These are phyloP conservation scores for Argyrosomus japonicus DNA, from an alignment of 2,113 vertebrate species.

Conservation along the genomic window DNA sequence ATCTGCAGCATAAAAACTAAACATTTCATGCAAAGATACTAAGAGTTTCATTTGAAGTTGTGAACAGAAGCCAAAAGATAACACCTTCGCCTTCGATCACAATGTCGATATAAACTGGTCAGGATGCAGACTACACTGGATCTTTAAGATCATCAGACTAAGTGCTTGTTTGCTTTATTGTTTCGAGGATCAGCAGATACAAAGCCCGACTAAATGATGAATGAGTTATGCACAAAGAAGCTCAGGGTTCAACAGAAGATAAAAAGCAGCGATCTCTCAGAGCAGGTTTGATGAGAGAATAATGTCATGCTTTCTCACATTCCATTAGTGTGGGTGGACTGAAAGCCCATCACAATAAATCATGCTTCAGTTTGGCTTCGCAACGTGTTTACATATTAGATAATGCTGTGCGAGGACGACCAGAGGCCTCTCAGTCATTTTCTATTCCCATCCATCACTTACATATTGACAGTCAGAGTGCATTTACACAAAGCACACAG, in stretches of 20 bases:
- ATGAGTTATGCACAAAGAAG: background rate
- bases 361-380: background rate
- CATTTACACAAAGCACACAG: background rate
- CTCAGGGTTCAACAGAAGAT: background rate
- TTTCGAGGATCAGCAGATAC: background rate
- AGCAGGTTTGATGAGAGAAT: background rate
- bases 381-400: background rate
- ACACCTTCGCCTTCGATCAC: too few relatives aligned
- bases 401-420: background rate
- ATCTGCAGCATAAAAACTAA: too few relatives aligned
- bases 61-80: too few relatives aligned
- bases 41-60: too few relatives aligned
- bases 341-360: background rate
- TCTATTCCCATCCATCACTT: background rate
- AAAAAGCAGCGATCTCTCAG: constrained; percentile 4
- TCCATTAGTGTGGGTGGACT: constrained; percentile 3
- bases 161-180: background rate
- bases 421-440: background rate
- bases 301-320: background rate
- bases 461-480: background rate
- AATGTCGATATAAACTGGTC: too few relatives aligned
- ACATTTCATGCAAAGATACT: too few relatives aligned
- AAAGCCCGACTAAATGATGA: background rate
- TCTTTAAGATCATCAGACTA: background rate
- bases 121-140: too few relatives aligned